A percentile compares a stretch with the other conserved stretches of the same genome.
Evolutionary conservation across 2,888 invertebrate species (phyloP).

Genomic region (Lasioglossum oenotherae): DNA sequence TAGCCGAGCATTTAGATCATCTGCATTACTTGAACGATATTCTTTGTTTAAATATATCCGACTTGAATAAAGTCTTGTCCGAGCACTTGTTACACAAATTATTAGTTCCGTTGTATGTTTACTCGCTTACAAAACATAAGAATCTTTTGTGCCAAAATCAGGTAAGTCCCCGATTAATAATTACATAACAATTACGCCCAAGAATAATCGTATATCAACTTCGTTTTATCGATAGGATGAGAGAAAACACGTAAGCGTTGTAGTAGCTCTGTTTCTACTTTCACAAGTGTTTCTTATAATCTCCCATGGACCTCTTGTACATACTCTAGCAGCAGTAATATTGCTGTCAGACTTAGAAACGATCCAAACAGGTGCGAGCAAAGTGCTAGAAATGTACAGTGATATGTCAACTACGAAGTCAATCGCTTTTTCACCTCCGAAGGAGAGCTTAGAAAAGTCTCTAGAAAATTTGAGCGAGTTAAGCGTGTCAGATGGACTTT

Average conservation of each 20-base stretch:
- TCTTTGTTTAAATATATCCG: conserved; percentile 94
- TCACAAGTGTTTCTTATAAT: conserved; percentile 98
- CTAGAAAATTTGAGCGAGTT: conserved; percentile 85
- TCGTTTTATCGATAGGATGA: conserved; percentile 75
- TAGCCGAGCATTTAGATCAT: conserved; percentile 98
- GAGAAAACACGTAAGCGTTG: conserved; percentile 88
- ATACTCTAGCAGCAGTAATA: conserved; percentile 95
- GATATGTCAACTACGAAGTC: conserved; percentile 84
- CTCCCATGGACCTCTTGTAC: conserved; percentile 95
- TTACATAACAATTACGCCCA: not conserved
- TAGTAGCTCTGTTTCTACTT: conserved; percentile 95
- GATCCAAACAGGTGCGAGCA: conserved; percentile 89
- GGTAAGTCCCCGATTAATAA: conserved; percentile 77
- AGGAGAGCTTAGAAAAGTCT: conserved; percentile 91
- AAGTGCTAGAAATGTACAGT: conserved; percentile 88
- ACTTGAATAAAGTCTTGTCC: conserved; percentile 96
- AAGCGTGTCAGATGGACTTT: conserved; percentile 57
- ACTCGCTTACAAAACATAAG: conserved; percentile 89
- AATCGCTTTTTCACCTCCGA: conserved; percentile 89
- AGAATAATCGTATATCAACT: conserved; percentile 10
- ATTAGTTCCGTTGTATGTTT: conserved; percentile 96
- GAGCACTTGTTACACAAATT: conserved; percentile 97
- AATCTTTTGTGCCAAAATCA: conserved; percentile 77
- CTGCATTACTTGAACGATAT: conserved; percentile 99
- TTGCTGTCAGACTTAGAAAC: conserved; percentile 92